Percentiles rank a stretch among this genome's conserved stretches.
Conservation (phyloP, 1,140 invertebrate species). For the Pemphigus obesinymphae region DNA sequence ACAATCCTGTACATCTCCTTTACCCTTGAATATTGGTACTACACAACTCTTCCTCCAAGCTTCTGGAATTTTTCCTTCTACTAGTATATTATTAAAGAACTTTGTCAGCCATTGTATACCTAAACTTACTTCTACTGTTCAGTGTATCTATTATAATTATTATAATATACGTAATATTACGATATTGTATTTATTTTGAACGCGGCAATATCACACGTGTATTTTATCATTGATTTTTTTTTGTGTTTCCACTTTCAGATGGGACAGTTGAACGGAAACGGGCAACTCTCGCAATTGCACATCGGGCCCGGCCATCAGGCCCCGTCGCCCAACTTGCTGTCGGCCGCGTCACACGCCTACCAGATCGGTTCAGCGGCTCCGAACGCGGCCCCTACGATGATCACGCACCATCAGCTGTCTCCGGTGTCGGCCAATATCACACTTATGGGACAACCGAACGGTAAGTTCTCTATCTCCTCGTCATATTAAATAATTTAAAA, state of each 20-base stretch:
- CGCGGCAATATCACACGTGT: too few relatives aligned
- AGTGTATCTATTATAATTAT: too few relatives aligned
- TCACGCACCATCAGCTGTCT: constrained; percentile 42
- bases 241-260: background rate
- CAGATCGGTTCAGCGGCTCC: constrained; percentile 44
- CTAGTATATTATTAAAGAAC: too few relatives aligned
- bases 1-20: too few relatives aligned
- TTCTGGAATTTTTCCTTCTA: too few relatives aligned
- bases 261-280: constrained; percentile 17
- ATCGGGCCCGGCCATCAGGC: constrained; percentile 23
- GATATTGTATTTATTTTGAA: too few relatives aligned
- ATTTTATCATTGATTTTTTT: background rate
- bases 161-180: too few relatives aligned
- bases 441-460: constrained; percentile 45
- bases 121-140: too few relatives aligned
- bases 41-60: too few relatives aligned
- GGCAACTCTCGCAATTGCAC: constrained; percentile 20
- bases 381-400: constrained; percentile 45
- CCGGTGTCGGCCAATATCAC: constrained; percentile 45
- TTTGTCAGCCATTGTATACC: too few relatives aligned
- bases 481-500: too few relatives aligned
- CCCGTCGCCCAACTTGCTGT: constrained; percentile 10
- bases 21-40: too few relatives aligned
- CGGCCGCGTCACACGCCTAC: constrained; percentile 32
- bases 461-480: constrained; percentile 15